A percentile compares a stretch with the other conserved stretches of the same genome.
These are phyloP conservation scores for Drosophila parvula DNA, from an alignment of 1,140 invertebrate genomes.

Conservation along the genomic window DNA sequence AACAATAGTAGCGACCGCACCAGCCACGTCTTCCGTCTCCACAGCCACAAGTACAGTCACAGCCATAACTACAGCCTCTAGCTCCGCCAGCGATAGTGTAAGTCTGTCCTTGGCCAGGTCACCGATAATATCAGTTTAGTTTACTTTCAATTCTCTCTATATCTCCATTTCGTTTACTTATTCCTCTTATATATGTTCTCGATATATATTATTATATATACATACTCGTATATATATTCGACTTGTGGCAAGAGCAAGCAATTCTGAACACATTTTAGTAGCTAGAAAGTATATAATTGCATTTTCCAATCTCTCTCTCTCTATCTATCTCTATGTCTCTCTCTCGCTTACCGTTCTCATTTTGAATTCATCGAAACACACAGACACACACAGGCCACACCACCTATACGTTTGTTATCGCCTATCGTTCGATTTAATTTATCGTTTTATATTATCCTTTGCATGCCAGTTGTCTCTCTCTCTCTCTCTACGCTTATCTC, in stretches of 20 bases:
- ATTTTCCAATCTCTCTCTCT: conserved; percentile 9
- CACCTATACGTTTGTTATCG: conserved; percentile 3
- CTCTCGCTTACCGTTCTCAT: conserved; percentile 5
- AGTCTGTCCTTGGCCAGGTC: conserved; percentile 54
- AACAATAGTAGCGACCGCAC: conserved; percentile 1
- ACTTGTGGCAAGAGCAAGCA: conserved; percentile 34
- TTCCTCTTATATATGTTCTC: conserved; percentile 7
- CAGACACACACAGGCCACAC: conserved; percentile 7
- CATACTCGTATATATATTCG: conserved; percentile 9
- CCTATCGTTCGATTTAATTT: conserved; percentile 13
- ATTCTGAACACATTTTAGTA: conserved; percentile 13
- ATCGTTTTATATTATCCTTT: conserved; percentile 19
- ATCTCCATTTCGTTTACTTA: conserved; percentile 13
- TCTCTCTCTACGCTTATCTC: background rate
- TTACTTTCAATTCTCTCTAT: conserved; percentile 21
- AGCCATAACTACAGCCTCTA: conserved; percentile 25
- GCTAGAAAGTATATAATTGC: conserved; percentile 28
- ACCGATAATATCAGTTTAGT: conserved; percentile 34
- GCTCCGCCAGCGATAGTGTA: conserved; percentile 68
- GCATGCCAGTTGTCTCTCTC: conserved; percentile 20
- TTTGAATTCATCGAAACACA: conserved; percentile 18
- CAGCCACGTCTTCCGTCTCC: conserved; percentile 44
- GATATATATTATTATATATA: conserved; percentile 3
- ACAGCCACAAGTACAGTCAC: conserved; percentile 32
- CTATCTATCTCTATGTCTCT: background rate